Percentiles rank a stretch among this genome's conserved stretches.
These are phyloP conservation scores for Drosophila mayri DNA, from an alignment of 1,140 invertebrate species.

Conservation along the genomic window DNA sequence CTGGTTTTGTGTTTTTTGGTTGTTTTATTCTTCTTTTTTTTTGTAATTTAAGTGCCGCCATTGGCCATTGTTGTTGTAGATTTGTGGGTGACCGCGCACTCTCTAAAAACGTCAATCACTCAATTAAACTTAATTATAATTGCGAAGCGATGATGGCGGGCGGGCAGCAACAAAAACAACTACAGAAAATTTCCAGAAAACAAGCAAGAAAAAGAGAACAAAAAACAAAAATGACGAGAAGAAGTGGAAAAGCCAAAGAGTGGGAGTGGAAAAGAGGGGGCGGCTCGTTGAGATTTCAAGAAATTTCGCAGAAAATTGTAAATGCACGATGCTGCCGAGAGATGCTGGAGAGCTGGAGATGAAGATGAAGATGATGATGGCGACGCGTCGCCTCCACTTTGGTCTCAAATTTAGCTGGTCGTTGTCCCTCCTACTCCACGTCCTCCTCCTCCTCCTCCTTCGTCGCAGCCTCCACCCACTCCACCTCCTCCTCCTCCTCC, in stretches of 20 bases:
- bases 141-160: constrained; percentile 83
- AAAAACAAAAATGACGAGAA: neutral
- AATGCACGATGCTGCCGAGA: constrained; percentile 67
- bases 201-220: constrained; percentile 7
- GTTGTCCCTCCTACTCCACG: constrained; percentile 26
- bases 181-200: constrained; percentile 45
- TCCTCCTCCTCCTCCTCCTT: neutral
- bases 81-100: constrained; percentile 82
- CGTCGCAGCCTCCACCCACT: neutral
- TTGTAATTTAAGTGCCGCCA: constrained; percentile 11
- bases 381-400: constrained; percentile 66
- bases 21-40: constrained; percentile 11
- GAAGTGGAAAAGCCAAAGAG: constrained; percentile 17
- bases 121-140: constrained; percentile 84
- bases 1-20: neutral
- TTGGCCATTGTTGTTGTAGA: constrained; percentile 62
- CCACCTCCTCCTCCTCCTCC: neutral
- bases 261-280: constrained; percentile 36
- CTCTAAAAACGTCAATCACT: constrained; percentile 83
- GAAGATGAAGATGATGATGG: constrained; percentile 48
- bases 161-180: constrained; percentile 44
- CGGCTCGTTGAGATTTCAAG: constrained; percentile 73
- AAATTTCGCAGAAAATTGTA: constrained; percentile 82
- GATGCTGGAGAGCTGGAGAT: constrained; percentile 11
- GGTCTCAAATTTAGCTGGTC: constrained; percentile 66